These are phyloP conservation scores for Plectrocnemia conspersa DNA, from an alignment of 1,140 invertebrate genomes.

Conservation along the genomic window DNA sequence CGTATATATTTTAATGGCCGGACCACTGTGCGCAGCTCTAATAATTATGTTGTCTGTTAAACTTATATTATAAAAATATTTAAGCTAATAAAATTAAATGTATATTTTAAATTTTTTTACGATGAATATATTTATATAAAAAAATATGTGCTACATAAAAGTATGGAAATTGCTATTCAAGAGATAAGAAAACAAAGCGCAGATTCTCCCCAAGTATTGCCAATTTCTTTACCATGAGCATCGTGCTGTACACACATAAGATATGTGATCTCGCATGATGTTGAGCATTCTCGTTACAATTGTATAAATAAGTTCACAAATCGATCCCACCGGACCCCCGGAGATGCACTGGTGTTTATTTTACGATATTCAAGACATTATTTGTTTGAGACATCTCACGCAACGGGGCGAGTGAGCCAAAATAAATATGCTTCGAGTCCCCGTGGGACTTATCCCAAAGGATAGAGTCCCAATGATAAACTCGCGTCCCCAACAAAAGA, in stretches of 20 bases:
- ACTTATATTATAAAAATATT: too few relatives aligned
- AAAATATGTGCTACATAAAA: neutral
- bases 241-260: too few relatives aligned
- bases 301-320: slow-evolving; percentile 18
- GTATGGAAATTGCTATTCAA: neutral
- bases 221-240: too few relatives aligned
- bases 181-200: neutral
- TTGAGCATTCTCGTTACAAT: slow-evolving; percentile 5
- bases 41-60: too few relatives aligned
- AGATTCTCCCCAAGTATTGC: neutral
- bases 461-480: slow-evolving; percentile 19
- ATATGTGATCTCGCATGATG: slow-evolving; percentile 2
- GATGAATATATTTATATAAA: neutral
- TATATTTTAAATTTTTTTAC: neutral
- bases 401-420: slow-evolving; percentile 17
- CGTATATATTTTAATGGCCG: too few relatives aligned
- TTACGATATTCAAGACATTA: slow-evolving; percentile 13
- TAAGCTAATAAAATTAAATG: neutral
- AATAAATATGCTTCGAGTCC: slow-evolving; percentile 23
- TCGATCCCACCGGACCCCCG: slow-evolving; percentile 23
- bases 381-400: slow-evolving; percentile 26
- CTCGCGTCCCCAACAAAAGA: too few relatives aligned
- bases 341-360: slow-evolving; percentile 15
- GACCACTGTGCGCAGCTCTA: too few relatives aligned
- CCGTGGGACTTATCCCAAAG: slow-evolving; percentile 14